A percentile compares a stretch with the other conserved stretches of the same genome.
These are phyloP conservation scores for Neocloeon triangulifer DNA, from an alignment of 1,140 invertebrate species.

Conservation along the genomic window DNA sequence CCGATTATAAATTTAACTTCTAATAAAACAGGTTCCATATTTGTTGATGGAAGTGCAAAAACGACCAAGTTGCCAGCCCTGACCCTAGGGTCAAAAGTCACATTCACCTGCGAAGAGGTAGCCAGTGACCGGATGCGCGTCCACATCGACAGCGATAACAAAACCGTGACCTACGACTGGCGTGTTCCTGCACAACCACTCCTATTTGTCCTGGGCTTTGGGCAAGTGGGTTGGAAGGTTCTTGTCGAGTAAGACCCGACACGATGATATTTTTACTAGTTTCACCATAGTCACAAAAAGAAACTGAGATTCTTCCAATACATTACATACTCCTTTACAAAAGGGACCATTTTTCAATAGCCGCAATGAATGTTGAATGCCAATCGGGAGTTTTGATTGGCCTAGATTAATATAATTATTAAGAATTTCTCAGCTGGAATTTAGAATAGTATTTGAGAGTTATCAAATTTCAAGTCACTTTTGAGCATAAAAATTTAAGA, in stretches of 20 bases:
- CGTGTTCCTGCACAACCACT: constrained; percentile 5
- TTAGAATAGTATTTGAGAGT: no score
- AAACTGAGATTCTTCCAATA: no score
- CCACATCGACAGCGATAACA: constrained; percentile 10
- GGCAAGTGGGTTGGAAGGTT: constrained; percentile 9
- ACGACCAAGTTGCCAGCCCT: constrained; percentile 9
- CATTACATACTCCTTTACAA: no score
- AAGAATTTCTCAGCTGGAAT: no score
- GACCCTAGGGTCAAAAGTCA: constrained; percentile 9
- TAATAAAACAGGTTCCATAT: constrained; percentile 11
- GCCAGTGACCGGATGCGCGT: constrained; percentile 8
- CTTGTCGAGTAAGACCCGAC: constrained; percentile 9
- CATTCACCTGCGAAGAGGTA: constrained; percentile 10
- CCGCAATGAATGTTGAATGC: no score
- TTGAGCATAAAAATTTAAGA: no score
- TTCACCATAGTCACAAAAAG: no score
- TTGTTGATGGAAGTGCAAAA: constrained; percentile 11
- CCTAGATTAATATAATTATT: no score
- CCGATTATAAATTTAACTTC: constrained; percentile 4
- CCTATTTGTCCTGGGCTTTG: constrained; percentile 8
- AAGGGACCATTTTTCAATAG: no score
- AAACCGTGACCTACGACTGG: constrained; percentile 11
- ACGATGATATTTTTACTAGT: no score
- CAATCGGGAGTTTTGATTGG: no score
- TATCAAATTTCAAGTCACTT: no score